Evolutionary conservation across 1,140 invertebrate species (phyloP).

Genomic region (Hormaphis cornu): DNA sequence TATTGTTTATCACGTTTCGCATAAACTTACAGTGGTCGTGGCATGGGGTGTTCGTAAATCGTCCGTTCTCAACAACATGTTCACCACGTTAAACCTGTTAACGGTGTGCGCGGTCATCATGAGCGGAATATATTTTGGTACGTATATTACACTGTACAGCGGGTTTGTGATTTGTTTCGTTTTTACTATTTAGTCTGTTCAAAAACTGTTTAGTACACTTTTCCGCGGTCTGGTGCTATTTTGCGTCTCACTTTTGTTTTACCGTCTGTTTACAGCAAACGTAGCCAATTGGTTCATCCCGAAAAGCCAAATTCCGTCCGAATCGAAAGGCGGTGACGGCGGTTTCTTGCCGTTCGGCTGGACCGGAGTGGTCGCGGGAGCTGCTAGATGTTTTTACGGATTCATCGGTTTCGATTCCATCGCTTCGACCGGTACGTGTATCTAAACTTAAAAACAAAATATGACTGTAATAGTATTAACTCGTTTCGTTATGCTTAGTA

Average conservation of each 20-base stretch:
- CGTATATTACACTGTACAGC: slow-evolving; percentile 35
- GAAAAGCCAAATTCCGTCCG: slow-evolving; percentile 47
- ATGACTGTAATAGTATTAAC: too few relatives aligned
- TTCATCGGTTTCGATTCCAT: slow-evolving; percentile 86
- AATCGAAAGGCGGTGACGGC: slow-evolving; percentile 52
- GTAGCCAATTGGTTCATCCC: slow-evolving; percentile 59
- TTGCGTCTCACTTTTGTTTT: not conserved
- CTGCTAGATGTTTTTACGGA: slow-evolving; percentile 76
- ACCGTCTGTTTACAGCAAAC: slow-evolving; percentile 42
- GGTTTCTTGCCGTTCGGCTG: slow-evolving; percentile 77
- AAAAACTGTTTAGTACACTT: not conserved
- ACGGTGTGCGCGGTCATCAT: slow-evolving; percentile 75
- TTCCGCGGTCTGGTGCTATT: not conserved
- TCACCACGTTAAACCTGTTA: slow-evolving; percentile 73
- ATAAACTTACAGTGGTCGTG: slow-evolving; percentile 52
- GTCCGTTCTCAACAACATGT: slow-evolving; percentile 78
- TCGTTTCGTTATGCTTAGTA: too few relatives aligned
- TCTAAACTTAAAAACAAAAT: not conserved
- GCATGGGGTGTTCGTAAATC: slow-evolving; percentile 81
- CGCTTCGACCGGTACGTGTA: slow-evolving; percentile 54
- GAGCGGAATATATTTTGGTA: slow-evolving; percentile 69
- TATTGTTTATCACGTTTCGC: not conserved
- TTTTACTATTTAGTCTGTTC: too few relatives aligned
- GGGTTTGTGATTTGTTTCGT: not conserved
- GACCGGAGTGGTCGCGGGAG: slow-evolving; percentile 66